phyloP scores from a whole-genome alignment of 1,140 invertebrate genomes.

The Tetramorium parvispinum region DNA sequence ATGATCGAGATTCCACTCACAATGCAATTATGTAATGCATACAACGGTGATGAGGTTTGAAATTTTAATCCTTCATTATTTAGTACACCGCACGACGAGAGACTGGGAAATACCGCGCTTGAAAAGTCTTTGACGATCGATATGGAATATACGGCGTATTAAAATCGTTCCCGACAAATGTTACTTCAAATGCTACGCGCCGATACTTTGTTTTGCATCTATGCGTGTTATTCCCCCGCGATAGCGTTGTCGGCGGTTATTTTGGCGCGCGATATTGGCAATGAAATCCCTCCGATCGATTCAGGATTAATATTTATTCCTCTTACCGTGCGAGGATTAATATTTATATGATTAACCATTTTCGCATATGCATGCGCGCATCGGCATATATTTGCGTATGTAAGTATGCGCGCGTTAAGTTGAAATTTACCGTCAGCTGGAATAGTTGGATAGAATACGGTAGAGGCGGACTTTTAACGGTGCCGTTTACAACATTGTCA shows the following conservation, averaged over 20 bases:
- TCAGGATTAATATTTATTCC: slow-evolving; percentile 26
- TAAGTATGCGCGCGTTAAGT: slow-evolving; percentile 21
- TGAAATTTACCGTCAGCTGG: background rate
- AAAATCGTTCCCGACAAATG: background rate
- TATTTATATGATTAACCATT: slow-evolving; percentile 32
- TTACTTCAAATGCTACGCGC: background rate
- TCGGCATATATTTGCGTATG: background rate
- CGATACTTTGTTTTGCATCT: background rate
- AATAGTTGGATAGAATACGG: background rate
- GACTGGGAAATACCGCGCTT: background rate
- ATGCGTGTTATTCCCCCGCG: background rate
- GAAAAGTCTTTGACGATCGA: background rate
- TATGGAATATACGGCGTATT: background rate
- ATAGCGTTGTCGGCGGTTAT: background rate
- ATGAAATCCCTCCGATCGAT: background rate
- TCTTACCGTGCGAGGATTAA: background rate
- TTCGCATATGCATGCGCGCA: background rate
- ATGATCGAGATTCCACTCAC: slow-evolving; percentile 34
- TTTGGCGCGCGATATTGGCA: background rate
- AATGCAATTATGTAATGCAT: slow-evolving; percentile 36
- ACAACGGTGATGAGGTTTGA: slow-evolving; percentile 31
- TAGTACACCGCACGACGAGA: background rate
- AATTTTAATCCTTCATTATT: slow-evolving; percentile 29
- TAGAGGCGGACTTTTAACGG: background rate
- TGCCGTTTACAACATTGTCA: slow-evolving; percentile 32